Evolutionary conservation across 2,113 vertebrate species (phyloP).

Genomic region (Oxygymnocypris stewartii): DNA sequence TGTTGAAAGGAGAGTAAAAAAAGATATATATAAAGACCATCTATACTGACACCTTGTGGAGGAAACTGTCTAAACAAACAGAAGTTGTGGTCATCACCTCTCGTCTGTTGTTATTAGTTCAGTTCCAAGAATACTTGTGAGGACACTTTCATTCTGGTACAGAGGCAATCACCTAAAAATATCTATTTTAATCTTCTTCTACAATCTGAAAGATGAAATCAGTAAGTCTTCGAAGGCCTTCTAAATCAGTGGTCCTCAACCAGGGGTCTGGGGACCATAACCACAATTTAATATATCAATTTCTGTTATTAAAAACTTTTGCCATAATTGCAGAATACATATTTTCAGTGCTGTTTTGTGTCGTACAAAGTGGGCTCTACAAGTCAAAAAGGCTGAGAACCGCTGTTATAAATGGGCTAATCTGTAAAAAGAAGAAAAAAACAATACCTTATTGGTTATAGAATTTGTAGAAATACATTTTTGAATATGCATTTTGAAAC

Average conservation of each 20-base stretch:
- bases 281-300: too few relatives aligned
- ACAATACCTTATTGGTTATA: too few relatives aligned
- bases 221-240: not conserved
- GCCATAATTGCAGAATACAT: not conserved
- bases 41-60: constrained; percentile 41
- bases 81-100: not conserved
- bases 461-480: too few relatives aligned
- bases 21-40: not conserved
- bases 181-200: not conserved
- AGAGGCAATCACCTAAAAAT: not conserved
- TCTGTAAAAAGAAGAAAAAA: too few relatives aligned
- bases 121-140: not conserved
- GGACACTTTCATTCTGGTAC: not conserved
- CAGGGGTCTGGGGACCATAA: not conserved
- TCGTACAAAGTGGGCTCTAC: too few relatives aligned
- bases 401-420: not conserved
- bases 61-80: constrained; percentile 15
- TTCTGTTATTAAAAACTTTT: not conserved
- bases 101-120: not conserved
- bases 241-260: not conserved
- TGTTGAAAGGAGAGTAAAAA: not conserved
- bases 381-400: not conserved
- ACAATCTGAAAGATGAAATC: not conserved
- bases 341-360: too few relatives aligned
- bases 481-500: too few relatives aligned